These are phyloP conservation scores for Coptodon rendalli DNA, from an alignment of 2,113 vertebrate species.

Conservation along the genomic window DNA sequence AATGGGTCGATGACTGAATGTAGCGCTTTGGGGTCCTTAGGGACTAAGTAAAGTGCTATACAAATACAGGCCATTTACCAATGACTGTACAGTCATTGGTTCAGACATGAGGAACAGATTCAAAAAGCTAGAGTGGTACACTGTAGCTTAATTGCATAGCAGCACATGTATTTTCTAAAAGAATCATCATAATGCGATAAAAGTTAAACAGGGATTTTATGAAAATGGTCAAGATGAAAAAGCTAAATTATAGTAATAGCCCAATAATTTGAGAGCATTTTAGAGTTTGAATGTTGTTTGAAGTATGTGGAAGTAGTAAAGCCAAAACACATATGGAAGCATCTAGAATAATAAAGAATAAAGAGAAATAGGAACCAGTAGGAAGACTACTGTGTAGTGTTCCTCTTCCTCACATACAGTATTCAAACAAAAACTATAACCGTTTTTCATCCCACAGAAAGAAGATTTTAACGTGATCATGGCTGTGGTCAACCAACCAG, in stretches of 20 bases:
- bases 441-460: background rate
- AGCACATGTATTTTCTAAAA: background rate
- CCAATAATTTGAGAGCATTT: background rate
- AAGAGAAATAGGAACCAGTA: background rate
- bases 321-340: background rate
- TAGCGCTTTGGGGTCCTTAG: background rate
- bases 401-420: background rate
- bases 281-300: background rate
- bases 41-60: background rate
- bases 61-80: background rate
- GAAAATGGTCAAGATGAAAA: background rate
- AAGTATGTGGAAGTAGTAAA: background rate
- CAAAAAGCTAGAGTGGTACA: background rate
- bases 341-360: background rate
- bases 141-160: background rate
- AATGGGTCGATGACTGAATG: background rate
- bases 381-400: background rate
- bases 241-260: background rate
- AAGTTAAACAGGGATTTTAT: background rate
- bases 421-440: background rate
- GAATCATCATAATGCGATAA: background rate
- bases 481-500: constrained; percentile 44
- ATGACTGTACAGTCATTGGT: too few species aligned
- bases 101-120: background rate
- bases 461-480: constrained; percentile 6